Conservation (phyloP, 2,113 vertebrate genomes). For the Perca fluviatilis region DNA sequence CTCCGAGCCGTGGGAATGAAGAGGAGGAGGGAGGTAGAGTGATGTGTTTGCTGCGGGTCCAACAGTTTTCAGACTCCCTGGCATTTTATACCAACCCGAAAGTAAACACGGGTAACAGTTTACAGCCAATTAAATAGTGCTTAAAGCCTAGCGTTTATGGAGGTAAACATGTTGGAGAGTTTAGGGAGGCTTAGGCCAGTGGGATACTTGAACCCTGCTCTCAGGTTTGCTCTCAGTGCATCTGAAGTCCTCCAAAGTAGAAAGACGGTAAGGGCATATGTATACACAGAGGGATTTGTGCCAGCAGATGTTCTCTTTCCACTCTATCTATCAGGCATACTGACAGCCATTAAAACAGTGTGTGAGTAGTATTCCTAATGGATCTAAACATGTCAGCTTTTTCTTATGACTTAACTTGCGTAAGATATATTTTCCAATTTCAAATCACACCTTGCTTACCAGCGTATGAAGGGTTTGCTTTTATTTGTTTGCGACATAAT, state of each 20-base stretch:
- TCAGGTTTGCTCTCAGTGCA: conserved; percentile 65
- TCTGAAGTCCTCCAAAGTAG: conserved; percentile 63
- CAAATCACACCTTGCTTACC: conserved; percentile 56
- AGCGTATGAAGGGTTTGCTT: background rate
- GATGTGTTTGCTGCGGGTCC: conserved; percentile 84
- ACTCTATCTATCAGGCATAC: conserved; percentile 81
- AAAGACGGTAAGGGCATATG: conserved; percentile 70
- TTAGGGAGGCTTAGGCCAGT: conserved; percentile 71
- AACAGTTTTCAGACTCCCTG: conserved; percentile 88
- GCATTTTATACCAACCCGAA: conserved; percentile 91
- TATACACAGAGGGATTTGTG: conserved; percentile 75
- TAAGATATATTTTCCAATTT: conserved; percentile 40
- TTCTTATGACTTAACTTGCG: conserved; percentile 27
- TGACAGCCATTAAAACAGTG: conserved; percentile 82
- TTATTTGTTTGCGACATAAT: conserved; percentile 16
- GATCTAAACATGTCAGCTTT: conserved; percentile 73
- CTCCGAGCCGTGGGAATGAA: conserved; percentile 85
- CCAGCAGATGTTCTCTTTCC: conserved; percentile 81
- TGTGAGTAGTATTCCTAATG: conserved; percentile 68
- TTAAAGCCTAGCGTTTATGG: conserved; percentile 88
- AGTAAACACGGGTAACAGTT: conserved; percentile 91
- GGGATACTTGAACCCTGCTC: conserved; percentile 74
- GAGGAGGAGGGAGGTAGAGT: conserved; percentile 39
- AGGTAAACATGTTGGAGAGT: conserved; percentile 91
- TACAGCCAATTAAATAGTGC: conserved; percentile 96